Evolutionary conservation across 1,140 invertebrate species (phyloP), one percentile per base, ranked within the genome.

Genomic region (Zeugodacus cucurbitae): DNA sequence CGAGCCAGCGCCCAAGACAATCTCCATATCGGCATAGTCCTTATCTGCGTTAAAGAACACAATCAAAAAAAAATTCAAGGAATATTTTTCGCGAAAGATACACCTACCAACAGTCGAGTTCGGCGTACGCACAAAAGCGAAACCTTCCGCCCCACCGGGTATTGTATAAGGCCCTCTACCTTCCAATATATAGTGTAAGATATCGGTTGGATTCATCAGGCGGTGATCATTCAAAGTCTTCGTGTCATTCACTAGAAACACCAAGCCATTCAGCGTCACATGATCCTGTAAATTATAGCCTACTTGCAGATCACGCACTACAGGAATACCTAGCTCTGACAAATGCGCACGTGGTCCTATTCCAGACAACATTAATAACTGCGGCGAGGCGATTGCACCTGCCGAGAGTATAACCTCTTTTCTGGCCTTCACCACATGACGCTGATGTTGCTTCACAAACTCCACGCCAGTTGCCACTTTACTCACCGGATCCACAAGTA

Each of bases 251-350:
- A 96, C 94, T 41, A 96, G 92, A 90, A 96, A 97, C 0, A 95
- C 95, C 86, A 97, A 93, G 3, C 95, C 95, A 32, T 95, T 95
- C 74, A 96, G 95, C 1, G 96, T 96, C 29, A 97, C 94, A 90
- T 97, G 97, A 92, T 97, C 97, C 90, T 97, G 96, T 0, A 98
- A 94, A 92, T 98, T 98, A 88, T 96, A 95, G 1, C 97, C 97
- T 0, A 98, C 97, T 0, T 96, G 96, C 0, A 97, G 94, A 91
- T 97, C 95, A 88, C 95, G 93, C 20, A 96, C 89, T 0, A 95
- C 94, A 0, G 92, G 88, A 41, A 96, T 96, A 32, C 92, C 92
- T 3, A 94, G 89, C 11, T 94, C 90, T 74, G 94, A 89, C 3
- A 98, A 92, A 14, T 98, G 96, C 1, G 96, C 95, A 1, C 94